Percentiles rank a stretch among this genome's conserved stretches.
Evolutionary conservation across 2,113 vertebrate species (phyloP).

Genomic region (Harpagus bidentatus): DNA sequence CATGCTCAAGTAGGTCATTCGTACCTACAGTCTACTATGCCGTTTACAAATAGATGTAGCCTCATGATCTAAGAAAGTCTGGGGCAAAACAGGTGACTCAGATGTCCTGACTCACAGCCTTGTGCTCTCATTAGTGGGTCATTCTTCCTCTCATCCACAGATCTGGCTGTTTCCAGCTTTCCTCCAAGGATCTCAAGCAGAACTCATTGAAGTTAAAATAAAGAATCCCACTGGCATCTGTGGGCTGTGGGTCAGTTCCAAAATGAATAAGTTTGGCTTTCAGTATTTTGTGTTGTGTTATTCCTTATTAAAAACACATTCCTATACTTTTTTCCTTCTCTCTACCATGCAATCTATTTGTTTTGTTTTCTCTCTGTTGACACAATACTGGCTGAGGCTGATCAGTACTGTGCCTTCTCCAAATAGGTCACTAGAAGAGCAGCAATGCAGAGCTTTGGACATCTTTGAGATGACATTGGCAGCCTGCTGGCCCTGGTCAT

Average conservation of each 20-base stretch:
- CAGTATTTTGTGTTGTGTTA: background rate
- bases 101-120: background rate
- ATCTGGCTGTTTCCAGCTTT: background rate
- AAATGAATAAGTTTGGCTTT: background rate
- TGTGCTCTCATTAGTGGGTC: background rate
- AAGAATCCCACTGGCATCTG: background rate
- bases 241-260: background rate
- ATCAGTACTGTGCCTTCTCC: background rate
- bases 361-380: background rate
- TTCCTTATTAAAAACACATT: background rate
- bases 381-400: background rate
- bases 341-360: background rate
- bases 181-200: background rate
- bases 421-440: background rate
- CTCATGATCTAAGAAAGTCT: background rate
- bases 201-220: background rate
- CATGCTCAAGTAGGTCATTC: background rate
- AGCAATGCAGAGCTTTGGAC: background rate
- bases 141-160: background rate
- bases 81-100: background rate
- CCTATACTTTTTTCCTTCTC: accelerated
- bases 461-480: background rate
- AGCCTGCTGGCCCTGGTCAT: background rate
- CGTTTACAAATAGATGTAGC: background rate
- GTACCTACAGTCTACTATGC: background rate